phyloP scores from a whole-genome alignment of 2,113 vertebrate species.

The Naja naja region DNA sequence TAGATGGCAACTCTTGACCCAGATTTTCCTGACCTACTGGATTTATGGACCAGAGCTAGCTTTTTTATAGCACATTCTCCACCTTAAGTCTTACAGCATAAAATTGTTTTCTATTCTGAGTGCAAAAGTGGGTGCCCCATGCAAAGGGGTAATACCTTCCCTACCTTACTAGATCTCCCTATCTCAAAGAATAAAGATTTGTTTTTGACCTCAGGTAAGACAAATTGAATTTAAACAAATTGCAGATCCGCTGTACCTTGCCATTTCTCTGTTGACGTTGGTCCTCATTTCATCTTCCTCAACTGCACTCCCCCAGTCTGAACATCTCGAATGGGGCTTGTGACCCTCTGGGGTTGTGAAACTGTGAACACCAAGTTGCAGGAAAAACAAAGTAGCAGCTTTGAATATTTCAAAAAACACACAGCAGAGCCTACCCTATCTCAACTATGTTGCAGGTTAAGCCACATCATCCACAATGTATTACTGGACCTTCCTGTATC shows the following conservation, averaged over 20 bases:
- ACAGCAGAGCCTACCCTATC: background rate
- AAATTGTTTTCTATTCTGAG: background rate
- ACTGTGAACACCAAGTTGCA: constrained; percentile 58
- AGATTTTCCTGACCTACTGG: background rate
- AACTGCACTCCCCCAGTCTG: constrained; percentile 87
- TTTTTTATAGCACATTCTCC: background rate
- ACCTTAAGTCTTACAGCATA: background rate
- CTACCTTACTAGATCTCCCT: background rate
- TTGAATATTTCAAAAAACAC: constrained; percentile 12
- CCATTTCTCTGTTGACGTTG: constrained; percentile 83
- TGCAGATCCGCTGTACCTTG: constrained; percentile 73
- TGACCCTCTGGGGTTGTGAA: constrained; percentile 92
- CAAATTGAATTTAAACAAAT: background rate
- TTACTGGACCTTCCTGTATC: background rate
- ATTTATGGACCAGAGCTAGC: too few relatives aligned
- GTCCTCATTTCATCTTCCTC: constrained; percentile 88
- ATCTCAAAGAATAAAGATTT: background rate
- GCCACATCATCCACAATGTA: background rate
- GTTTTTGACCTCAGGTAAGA: background rate
- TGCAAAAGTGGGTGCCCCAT: rapidly evolving
- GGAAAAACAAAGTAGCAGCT: background rate
- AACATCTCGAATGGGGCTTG: constrained; percentile 76
- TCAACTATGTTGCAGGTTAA: background rate
- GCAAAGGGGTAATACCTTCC: background rate
- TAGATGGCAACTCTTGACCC: background rate